Base-by-base conservation (phyloP, 2,113 vertebrate species). In the Guaruba guarouba region DNA sequence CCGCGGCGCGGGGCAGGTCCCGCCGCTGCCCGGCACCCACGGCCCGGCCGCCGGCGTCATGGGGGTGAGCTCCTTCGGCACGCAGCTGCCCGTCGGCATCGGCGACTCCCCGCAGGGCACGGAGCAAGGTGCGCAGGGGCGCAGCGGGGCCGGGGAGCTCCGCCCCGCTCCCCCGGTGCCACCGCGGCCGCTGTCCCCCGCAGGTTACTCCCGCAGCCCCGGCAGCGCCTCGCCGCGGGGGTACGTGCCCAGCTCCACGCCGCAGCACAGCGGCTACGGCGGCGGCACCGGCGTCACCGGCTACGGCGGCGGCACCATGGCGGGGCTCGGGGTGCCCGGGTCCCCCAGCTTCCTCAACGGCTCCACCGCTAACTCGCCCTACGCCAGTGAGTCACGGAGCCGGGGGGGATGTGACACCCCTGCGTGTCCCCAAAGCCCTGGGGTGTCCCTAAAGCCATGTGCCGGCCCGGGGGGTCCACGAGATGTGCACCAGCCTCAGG, bases 341-440 rank as follows among this genome's bases (percentile, higher is more conserved):
- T 99, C 99, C 29, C 99, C 99, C 41, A 98, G 99, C 96, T 99
- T 99, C 98, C 99, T 99, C 95, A 99, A 99, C 27, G 99, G 99
- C 83, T 99, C 99, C 95, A 97, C 99, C 1, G 98, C 99, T 97
- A 99, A 98, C 97, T 99, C 99, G 13, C 99, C 99, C 82, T 99
- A 99, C 46, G 98, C 99, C 97, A 99, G 99, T 99, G 98, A 99
- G 99, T 98, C 28, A 18, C 9, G n/a, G 66, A 28, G 75, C 28
- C 3, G 1, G 48, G 44, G 23, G 19, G 14, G 54, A 29, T 55
- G 54, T 12, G 54, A 19, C 54, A 16, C 14, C 49, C 25, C 49
- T 27, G 49, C 2, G 9, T 14, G 12, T 37, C 17, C 31, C 28
- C 24, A 10, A 41, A 33, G 24, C 9, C 13, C 7, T 1, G 1